phyloP scores from a whole-genome alignment of 2,888 invertebrate species.

The Pseudoips prasinana region DNA sequence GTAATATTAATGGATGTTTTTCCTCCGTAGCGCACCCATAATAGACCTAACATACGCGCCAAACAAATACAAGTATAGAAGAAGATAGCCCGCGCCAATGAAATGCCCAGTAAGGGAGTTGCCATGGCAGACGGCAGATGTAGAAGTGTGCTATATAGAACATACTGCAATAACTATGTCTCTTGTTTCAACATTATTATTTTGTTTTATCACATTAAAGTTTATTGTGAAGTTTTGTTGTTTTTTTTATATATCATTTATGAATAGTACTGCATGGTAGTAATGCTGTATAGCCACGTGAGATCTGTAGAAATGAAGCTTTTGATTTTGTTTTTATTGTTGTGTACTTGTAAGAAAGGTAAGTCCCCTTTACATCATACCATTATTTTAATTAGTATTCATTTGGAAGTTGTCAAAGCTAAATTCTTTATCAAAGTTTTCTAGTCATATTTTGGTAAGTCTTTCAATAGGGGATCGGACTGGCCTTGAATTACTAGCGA shows the following conservation, averaged over 20 bases:
- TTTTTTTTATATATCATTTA: conserved; percentile 59
- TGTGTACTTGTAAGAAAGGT: no score
- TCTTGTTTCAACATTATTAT: conserved; percentile 51
- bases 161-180: conserved; percentile 55
- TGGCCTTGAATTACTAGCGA: no score
- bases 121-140: conserved; percentile 51
- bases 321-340: conserved; percentile 10
- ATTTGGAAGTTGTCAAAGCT: no score
- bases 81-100: conserved; percentile 51
- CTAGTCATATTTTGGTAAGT: no score
- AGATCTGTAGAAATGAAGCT: conserved; percentile 18
- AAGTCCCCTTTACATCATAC: no score
- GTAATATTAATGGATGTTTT: conserved; percentile 35
- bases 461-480: no score
- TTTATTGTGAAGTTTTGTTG: conserved; percentile 63
- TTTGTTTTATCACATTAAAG: conserved; percentile 70
- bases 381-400: no score
- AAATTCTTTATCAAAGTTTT: no score
- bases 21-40: conserved; percentile 76
- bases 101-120: conserved; percentile 30
- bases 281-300: conserved; percentile 22
- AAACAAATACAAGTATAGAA: conserved; percentile 76
- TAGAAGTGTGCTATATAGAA: conserved; percentile 57
- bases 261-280: conserved; percentile 67
- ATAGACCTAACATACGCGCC: conserved; percentile 66